Base-by-base conservation (phyloP, 1,140 invertebrate species). In the Pararge aegeria region DNA sequence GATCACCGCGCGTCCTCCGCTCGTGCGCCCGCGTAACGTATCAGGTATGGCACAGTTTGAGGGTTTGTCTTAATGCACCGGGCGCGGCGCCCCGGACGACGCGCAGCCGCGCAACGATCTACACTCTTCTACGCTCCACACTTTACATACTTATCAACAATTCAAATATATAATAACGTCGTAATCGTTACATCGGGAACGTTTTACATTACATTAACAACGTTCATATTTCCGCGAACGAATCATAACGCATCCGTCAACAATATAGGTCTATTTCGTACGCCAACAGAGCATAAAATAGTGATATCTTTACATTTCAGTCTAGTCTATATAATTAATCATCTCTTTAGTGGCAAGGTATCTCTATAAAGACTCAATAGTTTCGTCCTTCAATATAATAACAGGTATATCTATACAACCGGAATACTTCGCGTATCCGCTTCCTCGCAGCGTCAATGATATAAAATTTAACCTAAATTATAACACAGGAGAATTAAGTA, bases 391-490 rank as follows among this genome's bases (percentile, higher is more conserved):
- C 79, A 85, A 82, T 84, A 89, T 84, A 42, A 83, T 85, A 89
- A 89, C 84, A 87, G 82, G 74, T 88, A 87, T 85, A 88, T 78
- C 83, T 87, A 87, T 82, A 83, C 78, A 76, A 80, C 79, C 80
- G 70, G 65, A 79, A 84, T 80, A 83, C 87, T 76, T 82, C 76
- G 76, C 83, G 80, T 79, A 83, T 84, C 76, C 80, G 64, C 76
- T 83, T 75, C 80, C 76, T 87, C 84, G 87, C 84, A 87, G 87
- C 84, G 82, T 89, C 83, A 78, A 87, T 89, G 87, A 89, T 89
- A 89, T 89, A 89, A 89, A 89, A 87, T 87, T 89, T 89, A 89
- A 89, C 84, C 87, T 89, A 89, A 89, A 89, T 83, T 87, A 87
- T 87, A 89, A 89, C 87, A 89, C 87, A 89, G 87, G 84, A 87